Conservation (phyloP, 1,140 invertebrate genomes). For the Hesperophylax magnus region DNA sequence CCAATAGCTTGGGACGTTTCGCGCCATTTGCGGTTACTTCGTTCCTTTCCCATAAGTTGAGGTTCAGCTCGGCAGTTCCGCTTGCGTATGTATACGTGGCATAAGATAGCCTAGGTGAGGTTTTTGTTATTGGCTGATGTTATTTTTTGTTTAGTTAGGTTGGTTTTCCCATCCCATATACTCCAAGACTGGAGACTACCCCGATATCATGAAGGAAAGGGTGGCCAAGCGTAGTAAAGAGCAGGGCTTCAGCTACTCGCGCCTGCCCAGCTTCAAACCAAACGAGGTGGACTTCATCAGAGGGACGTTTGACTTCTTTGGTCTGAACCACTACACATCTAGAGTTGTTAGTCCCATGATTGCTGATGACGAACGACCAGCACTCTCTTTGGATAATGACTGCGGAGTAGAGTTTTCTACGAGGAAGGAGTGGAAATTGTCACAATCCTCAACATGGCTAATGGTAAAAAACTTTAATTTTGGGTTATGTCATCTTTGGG, state of each 20-base stretch:
- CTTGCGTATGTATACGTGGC: too few species aligned
- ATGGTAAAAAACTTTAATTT: neutral
- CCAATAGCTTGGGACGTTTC: too few species aligned
- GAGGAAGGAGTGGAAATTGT: neutral
- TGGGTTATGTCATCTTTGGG: too few species aligned
- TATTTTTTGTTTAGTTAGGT: constrained; percentile 57
- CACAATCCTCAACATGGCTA: neutral
- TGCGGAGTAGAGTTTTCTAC: neutral
- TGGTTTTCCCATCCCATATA: constrained; percentile 60
- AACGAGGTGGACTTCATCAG: constrained; percentile 72
- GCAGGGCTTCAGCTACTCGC: constrained; percentile 71
- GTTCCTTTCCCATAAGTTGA: too few species aligned
- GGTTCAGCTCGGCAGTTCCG: too few species aligned
- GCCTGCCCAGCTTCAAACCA: constrained; percentile 72
- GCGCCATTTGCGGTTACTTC: too few species aligned
- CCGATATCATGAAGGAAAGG: constrained; percentile 71
- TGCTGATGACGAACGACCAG: neutral
- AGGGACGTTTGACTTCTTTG: constrained; percentile 76
- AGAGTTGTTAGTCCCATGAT: constrained; percentile 64
- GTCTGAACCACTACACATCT: constrained; percentile 74
- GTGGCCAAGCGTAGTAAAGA: constrained; percentile 70
- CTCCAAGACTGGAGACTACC: constrained; percentile 73
- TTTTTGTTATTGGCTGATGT: neutral
- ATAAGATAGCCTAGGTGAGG: too few species aligned
- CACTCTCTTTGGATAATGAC: neutral